Evolutionary conservation across 2,888 invertebrate genomes (phyloP), one percentile per base, ranked within the genome.

Genomic region (Pasiphila rectangulata): DNA sequence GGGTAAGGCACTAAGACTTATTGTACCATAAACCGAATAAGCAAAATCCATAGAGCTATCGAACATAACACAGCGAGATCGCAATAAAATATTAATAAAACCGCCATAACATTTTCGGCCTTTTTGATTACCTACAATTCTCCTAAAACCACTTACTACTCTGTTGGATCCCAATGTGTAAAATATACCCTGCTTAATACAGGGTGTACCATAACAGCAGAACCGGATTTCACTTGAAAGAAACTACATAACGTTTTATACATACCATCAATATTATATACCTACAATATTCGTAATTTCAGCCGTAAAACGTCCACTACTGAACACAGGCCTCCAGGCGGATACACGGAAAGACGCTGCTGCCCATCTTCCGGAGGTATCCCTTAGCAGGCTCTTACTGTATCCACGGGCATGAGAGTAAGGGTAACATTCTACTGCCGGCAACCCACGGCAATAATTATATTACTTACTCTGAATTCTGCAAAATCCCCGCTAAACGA

Each of bases 81-180:
- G 23, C 24, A 50, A 44, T 48, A 48, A 55, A 54, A 51, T 42
- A 54, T 32, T 46, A 41, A 45, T 42, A 34, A 37, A 44, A 43
- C 16, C 4, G 9, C 39, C 46, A 42, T 46, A 47, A 35, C 24
- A 15, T 32, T 46, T 38, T 34, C 20, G 40, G 10, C 16, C 19
- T 32, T 16, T 29, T 43, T 25, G 48, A 54, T 34, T 29, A 51
- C 51, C 32, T 30, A 16, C 32, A 17, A n/a, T 53, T 44, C 30
- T 29, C 47, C 35, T 40, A 34, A 53, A 45, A 36, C 44, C 49
- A 46, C 45, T 56, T 51, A 47, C 55, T 35, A 37, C 43, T 51
- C 46, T 36, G 51, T 47, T 51, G 34, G 32, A 38, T 46, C 54
- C 38, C 56, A 58, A 54, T 51, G 49, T 54, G 58, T n/a, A n/a